Evolutionary conservation across 2,113 vertebrate species (phyloP), one percentile per base, ranked within the genome.

Genomic region (Paraplagusia blochii): DNA sequence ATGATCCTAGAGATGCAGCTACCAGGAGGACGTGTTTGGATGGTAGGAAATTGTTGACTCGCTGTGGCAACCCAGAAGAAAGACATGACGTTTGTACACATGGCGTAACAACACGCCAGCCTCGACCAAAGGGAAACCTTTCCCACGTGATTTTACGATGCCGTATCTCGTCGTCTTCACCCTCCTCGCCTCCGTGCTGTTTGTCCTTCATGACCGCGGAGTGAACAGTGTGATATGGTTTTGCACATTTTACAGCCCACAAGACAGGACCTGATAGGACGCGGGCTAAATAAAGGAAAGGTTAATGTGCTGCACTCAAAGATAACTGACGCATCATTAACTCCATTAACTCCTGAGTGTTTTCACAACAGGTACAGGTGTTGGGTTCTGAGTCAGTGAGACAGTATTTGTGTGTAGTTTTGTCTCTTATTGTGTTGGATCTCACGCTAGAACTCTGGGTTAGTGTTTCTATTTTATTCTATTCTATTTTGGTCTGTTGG

Each of bases 221-320:
- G 46, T n/a, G 9, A 15, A 9, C 14, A 29, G 13, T 35, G 14
- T 50, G 48, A 35, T 50, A 12, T 35, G 29, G 13, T 50, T 50
- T 33, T 9, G 14, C 12, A 9, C n/a, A 35, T 10, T 16, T 15
- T n/a, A 49, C 7, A 1, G 10, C 11, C 13, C 42, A 43, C 42
- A 15, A 15, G 13, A 29, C 13, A n/a, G n/a, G n/a, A n/a, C 22
- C 9, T 8, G 36, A 48, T 33, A 11, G 40, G 36, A 44, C 71
- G 64, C 48, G 49, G 42, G 63, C 78, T 79, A 82, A 81, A 82
- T 81, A 69, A 85, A 80, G 81, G 49, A 58, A 65, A 80, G 69
- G 69, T 71, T 74, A 60, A 76, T 73, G 69, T 67, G 45, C 39
- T 72, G 55, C 50, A 39, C 34, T 66, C 66, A 44, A 69, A 2